These are phyloP conservation scores for Pollimyrus isidori DNA, from an alignment of 2,113 vertebrate genomes.

Conservation along the genomic window DNA sequence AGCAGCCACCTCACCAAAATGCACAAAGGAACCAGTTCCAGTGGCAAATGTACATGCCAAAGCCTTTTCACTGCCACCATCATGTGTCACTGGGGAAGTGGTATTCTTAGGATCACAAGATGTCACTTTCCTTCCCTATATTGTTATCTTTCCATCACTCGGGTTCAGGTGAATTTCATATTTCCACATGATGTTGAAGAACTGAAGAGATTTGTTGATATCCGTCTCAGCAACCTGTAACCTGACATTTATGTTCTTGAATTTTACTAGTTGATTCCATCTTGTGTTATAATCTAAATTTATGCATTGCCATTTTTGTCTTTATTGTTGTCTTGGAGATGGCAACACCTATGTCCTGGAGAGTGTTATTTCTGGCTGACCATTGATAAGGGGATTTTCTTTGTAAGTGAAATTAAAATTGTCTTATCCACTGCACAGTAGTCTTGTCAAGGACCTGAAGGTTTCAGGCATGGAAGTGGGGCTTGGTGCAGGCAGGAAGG, in stretches of 20 bases:
- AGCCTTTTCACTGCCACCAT: background rate
- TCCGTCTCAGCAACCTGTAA: background rate
- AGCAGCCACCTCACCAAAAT: background rate
- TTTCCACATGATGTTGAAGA: background rate
- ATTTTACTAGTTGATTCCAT: background rate
- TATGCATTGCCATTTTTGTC: background rate
- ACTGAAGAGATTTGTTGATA: background rate
- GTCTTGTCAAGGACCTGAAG: no score
- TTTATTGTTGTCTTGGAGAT: background rate
- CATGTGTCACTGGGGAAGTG: background rate
- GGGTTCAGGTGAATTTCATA: background rate
- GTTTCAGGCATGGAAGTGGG: no score
- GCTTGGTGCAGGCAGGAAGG: no score
- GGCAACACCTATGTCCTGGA: background rate
- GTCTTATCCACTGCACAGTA: background rate
- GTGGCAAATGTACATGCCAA: background rate
- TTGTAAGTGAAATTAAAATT: background rate
- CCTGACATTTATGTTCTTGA: background rate
- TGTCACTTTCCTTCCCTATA: background rate
- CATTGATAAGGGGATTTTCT: background rate
- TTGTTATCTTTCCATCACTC: background rate
- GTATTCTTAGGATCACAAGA: background rate
- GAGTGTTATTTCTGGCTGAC: background rate
- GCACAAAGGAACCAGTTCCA: background rate
- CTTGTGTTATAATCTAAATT: background rate